A percentile compares a stretch with the other conserved stretches of the same genome.
These are phyloP conservation scores for Lobophora halterata DNA, from an alignment of 2,888 invertebrate species.

Conservation along the genomic window DNA sequence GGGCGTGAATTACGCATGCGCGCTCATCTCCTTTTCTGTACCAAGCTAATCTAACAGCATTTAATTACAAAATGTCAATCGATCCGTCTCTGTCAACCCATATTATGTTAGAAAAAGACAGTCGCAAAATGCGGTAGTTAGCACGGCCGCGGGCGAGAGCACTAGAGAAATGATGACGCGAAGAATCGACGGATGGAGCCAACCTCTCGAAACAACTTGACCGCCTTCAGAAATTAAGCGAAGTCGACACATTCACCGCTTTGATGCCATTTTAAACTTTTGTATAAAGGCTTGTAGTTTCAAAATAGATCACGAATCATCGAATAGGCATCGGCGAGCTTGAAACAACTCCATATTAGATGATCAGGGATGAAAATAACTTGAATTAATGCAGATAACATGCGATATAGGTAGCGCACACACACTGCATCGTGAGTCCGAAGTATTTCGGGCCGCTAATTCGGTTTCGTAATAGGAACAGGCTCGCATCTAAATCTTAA, in stretches of 20 bases:
- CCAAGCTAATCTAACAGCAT: slow-evolving; percentile 43
- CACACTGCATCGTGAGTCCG: slow-evolving; percentile 21
- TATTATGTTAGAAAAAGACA: slow-evolving; percentile 61
- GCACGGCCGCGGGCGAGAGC: slow-evolving; percentile 54
- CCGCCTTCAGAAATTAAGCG: slow-evolving; percentile 66
- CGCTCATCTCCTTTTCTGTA: slow-evolving; percentile 43
- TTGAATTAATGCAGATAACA: slow-evolving; percentile 29
- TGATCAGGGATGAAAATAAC: slow-evolving; percentile 31
- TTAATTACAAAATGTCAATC: slow-evolving; percentile 47
- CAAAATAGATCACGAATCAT: slow-evolving; percentile 27
- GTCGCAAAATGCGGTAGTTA: slow-evolving; percentile 43
- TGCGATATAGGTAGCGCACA: slow-evolving; percentile 21
- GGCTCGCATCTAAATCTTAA: slow-evolving; percentile 48
- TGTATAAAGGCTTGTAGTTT: slow-evolving; percentile 25
- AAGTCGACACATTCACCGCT: slow-evolving; percentile 50
- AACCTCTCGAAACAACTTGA: slow-evolving; percentile 67
- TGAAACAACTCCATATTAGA: slow-evolving; percentile 32
- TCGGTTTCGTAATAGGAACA: slow-evolving; percentile 45
- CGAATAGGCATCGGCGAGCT: slow-evolving; percentile 23
- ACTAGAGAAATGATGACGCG: slow-evolving; percentile 63
- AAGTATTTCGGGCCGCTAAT: slow-evolving; percentile 25
- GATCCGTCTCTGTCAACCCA: slow-evolving; percentile 57
- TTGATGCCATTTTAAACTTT: slow-evolving; percentile 27
- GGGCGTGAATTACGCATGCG: slow-evolving; percentile 74
- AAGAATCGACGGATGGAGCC: slow-evolving; percentile 44